These are phyloP conservation scores for Ceyx melanurus DNA, from an alignment of 2,113 vertebrate genomes.

Conservation along the genomic window DNA sequence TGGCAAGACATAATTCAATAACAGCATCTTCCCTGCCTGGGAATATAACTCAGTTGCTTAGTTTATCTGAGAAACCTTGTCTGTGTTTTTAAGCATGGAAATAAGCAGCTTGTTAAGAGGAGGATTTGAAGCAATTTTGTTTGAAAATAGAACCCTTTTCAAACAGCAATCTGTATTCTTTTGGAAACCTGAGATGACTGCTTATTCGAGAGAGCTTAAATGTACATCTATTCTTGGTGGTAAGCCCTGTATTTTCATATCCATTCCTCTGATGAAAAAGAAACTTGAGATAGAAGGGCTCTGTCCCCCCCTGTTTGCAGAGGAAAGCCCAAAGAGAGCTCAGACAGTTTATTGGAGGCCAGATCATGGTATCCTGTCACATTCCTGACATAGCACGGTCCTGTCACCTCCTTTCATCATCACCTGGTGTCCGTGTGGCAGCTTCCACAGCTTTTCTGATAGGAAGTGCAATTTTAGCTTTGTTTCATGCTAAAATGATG, in stretches of 20 bases:
- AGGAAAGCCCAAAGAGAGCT: not conserved
- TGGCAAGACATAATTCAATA: constrained; percentile 38
- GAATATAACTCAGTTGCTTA: not conserved
- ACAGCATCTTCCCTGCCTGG: constrained; percentile 16
- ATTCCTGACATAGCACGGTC: not conserved
- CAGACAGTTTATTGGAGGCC: not conserved
- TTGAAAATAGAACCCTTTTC: not conserved
- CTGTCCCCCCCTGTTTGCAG: not conserved
- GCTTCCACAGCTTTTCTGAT: not conserved
- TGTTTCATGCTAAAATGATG: not conserved
- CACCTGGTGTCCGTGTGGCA: fast-evolving
- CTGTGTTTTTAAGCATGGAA: not conserved
- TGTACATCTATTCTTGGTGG: not conserved
- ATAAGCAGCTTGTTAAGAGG: not conserved
- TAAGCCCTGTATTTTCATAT: constrained; percentile 14
- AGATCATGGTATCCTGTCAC: not conserved
- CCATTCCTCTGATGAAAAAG: not conserved
- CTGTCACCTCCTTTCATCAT: not conserved
- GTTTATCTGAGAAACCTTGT: constrained; percentile 26
- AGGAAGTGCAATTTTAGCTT: not conserved
- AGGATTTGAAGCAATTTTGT: not conserved
- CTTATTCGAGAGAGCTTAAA: not conserved
- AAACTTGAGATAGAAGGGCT: not conserved
- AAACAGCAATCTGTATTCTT: not conserved
- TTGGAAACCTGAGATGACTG: not conserved